Evolutionary conservation across 2,113 vertebrate species (phyloP).

Genomic region (Cisticola juncidis): DNA sequence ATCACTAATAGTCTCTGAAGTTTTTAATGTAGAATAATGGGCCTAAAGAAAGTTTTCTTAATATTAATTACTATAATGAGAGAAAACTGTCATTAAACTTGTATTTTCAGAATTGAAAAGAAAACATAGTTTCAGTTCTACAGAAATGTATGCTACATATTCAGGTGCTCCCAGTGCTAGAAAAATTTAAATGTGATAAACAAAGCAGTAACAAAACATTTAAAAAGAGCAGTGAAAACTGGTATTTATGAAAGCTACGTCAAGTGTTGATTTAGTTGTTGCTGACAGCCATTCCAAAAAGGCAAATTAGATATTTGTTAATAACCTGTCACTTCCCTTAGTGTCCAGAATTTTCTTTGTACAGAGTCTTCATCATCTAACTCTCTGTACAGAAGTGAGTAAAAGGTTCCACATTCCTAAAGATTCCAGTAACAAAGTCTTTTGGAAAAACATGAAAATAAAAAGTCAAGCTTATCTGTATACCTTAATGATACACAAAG

Average conservation of each 20-base stretch:
- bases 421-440: background rate
- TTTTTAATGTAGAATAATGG: background rate
- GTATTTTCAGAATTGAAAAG: background rate
- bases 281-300: background rate
- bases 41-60: background rate
- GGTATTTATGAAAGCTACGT: background rate
- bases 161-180: background rate
- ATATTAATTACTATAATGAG: background rate
- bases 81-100: background rate
- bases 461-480: background rate
- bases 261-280: background rate
- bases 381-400: background rate
- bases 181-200: background rate
- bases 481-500: background rate
- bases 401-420: background rate
- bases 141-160: background rate
- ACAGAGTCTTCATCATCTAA: background rate
- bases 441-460: background rate
- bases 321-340: background rate
- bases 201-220: background rate
- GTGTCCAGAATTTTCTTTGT: background rate
- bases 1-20: background rate
- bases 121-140: background rate
- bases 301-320: background rate
- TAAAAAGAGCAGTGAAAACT: background rate